Conservation (phyloP, 2,113 vertebrate genomes). For the Melospiza melodia region DNA sequence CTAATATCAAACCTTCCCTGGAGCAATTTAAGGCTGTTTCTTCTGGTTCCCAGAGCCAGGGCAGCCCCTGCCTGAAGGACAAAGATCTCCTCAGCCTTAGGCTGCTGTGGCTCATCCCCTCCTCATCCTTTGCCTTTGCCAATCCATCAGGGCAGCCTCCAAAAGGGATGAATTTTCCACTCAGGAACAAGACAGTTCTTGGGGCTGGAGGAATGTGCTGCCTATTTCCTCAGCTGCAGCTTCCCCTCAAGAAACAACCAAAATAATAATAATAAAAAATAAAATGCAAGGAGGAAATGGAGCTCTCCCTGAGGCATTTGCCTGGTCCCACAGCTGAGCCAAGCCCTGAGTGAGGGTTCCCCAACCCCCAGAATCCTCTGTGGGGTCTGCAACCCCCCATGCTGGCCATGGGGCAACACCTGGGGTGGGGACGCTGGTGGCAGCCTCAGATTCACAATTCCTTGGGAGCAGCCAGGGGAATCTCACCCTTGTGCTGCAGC, state of each 20-base stretch:
- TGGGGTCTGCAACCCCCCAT: fast-evolving
- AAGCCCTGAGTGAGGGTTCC: fast-evolving
- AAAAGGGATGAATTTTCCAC: neutral
- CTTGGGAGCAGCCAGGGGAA: fast-evolving
- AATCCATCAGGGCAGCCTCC: neutral
- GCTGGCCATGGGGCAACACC: neutral
- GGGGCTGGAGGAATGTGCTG: neutral
- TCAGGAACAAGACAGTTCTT: neutral
- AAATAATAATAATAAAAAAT: neutral
- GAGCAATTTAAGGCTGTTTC: neutral
- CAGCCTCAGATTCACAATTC: neutral
- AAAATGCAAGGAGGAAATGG: neutral
- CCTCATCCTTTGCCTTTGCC: neutral
- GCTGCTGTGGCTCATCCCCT: neutral
- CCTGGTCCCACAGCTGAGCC: fast-evolving
- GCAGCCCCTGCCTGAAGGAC: neutral
- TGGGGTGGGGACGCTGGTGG: fast-evolving
- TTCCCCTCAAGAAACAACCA: neutral
- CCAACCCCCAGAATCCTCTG: fast-evolving
- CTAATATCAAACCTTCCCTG: too few species aligned
- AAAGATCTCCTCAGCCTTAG: fast-evolving
- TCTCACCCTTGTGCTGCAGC: neutral
- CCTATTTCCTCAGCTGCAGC: constrained; percentile 29
- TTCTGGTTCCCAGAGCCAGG: neutral
- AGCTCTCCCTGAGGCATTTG: neutral